phyloP scores from a whole-genome alignment of 2,888 invertebrate species.

The Noctua fimbriata region DNA sequence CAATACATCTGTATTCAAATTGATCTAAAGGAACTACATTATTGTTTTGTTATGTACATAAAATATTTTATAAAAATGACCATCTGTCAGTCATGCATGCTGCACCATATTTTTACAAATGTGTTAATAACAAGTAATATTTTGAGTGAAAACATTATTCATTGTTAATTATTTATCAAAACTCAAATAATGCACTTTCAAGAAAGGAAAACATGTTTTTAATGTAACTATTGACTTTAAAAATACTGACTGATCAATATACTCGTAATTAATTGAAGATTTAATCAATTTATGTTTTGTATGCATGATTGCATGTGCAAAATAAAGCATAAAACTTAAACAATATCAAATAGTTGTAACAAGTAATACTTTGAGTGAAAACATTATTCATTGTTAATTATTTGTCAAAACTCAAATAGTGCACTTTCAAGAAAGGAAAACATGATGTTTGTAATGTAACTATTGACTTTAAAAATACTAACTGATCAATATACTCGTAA shows the following conservation, averaged over 20 bases:
- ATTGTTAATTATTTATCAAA: neutral
- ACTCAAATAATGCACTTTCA: neutral
- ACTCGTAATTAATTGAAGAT: neutral
- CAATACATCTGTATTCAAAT: neutral
- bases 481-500: neutral
- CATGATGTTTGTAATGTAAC: neutral
- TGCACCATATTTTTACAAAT: conserved; percentile 17
- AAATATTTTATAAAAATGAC: conserved; percentile 6
- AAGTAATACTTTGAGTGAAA: neutral
- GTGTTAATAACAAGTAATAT: neutral
- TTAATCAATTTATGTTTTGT: neutral
- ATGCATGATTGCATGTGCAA: neutral
- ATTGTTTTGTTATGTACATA: neutral
- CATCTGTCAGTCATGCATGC: neutral
- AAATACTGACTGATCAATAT: neutral
- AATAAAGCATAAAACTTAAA: neutral
- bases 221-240: neutral
- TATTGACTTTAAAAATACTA: neutral
- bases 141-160: neutral
- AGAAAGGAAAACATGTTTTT: neutral
- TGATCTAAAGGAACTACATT: neutral
- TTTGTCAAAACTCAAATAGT: neutral
- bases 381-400: neutral
- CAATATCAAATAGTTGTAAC: neutral
- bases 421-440: neutral